These are phyloP conservation scores for Clostera curtula DNA, from an alignment of 2,888 invertebrate genomes.

Conservation along the genomic window DNA sequence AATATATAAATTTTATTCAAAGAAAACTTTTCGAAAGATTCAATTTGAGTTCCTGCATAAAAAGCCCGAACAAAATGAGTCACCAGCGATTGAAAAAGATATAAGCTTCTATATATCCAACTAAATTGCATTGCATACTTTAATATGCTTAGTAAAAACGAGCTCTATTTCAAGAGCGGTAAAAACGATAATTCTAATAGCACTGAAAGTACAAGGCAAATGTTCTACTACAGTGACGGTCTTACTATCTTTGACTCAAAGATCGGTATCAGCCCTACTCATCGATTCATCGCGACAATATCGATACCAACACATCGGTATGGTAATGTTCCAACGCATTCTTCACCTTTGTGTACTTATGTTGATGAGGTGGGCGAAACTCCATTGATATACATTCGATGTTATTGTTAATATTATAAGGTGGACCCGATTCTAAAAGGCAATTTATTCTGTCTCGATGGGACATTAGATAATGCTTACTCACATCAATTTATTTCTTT, in stretches of 20 bases:
- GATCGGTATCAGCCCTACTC: conserved; percentile 58
- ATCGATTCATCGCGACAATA: conserved; percentile 60
- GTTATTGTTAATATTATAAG: conserved; percentile 63
- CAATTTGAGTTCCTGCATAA: conserved; percentile 37
- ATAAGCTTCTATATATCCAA: conserved; percentile 39
- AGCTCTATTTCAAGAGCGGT: conserved; percentile 16
- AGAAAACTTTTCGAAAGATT: conserved; percentile 26
- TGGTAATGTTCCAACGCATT: conserved; percentile 59
- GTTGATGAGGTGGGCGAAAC: conserved; percentile 72
- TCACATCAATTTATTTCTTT: conserved; percentile 37
- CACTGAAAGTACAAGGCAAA: conserved; percentile 10
- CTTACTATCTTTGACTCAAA: conserved; percentile 53
- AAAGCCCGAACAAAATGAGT: conserved; percentile 52
- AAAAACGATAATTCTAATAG: conserved; percentile 27
- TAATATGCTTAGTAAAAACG: conserved; percentile 8
- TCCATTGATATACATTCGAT: conserved; percentile 63
- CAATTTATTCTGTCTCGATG: conserved; percentile 59
- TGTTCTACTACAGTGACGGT: conserved; percentile 36
- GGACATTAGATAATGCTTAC: conserved; percentile 55
- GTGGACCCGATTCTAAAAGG: conserved; percentile 60
- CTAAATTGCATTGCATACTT: conserved; percentile 25
- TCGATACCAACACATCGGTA: conserved; percentile 54
- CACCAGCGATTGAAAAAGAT: conserved; percentile 58
- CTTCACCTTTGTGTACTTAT: conserved; percentile 64
- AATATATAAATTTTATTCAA: conserved; percentile 30